Evolutionary conservation across 2,888 invertebrate species (phyloP), one percentile per base, ranked within the genome.

Genomic region (Mimumesa dahlbomi): DNA sequence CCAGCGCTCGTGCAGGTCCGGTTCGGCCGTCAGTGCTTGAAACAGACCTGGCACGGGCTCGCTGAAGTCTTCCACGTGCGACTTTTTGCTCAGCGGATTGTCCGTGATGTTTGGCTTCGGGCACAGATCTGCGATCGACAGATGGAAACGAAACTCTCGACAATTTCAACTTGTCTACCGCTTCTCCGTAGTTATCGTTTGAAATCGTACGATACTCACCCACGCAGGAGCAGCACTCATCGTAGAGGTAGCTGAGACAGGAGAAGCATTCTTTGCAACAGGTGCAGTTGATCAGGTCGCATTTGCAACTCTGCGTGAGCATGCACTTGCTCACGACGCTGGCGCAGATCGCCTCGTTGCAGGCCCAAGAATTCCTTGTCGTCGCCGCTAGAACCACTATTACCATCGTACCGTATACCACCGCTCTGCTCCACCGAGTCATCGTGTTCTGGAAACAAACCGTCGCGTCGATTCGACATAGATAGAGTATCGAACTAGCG

Each of bases 271-370:
- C 97, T 84, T 95, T 95, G 90, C 97, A 98, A 88, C 98, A 98
- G n/a, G 96, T 94, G 87, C 97, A 97, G 88, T 96, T 96, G 85
- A 94, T 95, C 83, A 97, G 91, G 88, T 98, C 97, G 90, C 98
- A 98, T 89, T 97, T 97, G 91, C 98, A 98, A 52, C 97, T 96
- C 89, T 97, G 96, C 11, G 98, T 98, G 73, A 98, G 91, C 94
- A 98, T 95, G 90, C 98, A 98, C 90, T 98, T 98, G 86, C 97
- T 97, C 50, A 98, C 98, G 57, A 97, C 95, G 85, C 97, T 97
- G 18, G 96, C 98, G 91, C 98, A 98, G 59, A 98, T 94, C 22
- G 97, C 96, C 91, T 98, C 97, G 89, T 98, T 98, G 89, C 98
- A 98, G 13, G 85, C 89, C 40, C 81, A 77, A 16, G 85, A 77